phyloP scores from a whole-genome alignment of 2,888 invertebrate genomes.

The Zhuqinia jingwanae region DNA sequence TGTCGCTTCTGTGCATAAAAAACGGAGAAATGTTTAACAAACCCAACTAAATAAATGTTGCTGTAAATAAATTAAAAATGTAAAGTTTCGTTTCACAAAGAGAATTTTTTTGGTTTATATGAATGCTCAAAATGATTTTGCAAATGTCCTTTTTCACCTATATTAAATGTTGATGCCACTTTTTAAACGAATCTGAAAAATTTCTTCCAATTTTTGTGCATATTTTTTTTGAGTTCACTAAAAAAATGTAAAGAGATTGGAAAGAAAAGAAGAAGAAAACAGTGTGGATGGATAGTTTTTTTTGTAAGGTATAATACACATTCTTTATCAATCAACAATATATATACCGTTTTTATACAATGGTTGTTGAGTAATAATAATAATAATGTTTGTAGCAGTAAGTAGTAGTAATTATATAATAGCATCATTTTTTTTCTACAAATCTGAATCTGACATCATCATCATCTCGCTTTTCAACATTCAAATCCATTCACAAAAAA shows the following conservation, averaged over 20 bases:
- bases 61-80: too few relatives aligned
- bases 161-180: too few relatives aligned
- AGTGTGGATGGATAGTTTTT: neutral
- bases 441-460: conserved; percentile 29
- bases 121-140: too few relatives aligned
- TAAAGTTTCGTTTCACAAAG: too few relatives aligned
- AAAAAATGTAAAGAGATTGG: neutral
- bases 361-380: conserved; percentile 38
- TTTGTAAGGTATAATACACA: conserved; percentile 41
- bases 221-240: too few relatives aligned
- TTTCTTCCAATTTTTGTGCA: too few relatives aligned
- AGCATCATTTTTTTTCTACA: conserved; percentile 55
- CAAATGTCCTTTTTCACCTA: too few relatives aligned
- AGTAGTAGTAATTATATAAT: too few relatives aligned
- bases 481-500: conserved; percentile 47
- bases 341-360: conserved; percentile 62
- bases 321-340: conserved; percentile 66
- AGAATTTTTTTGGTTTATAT: too few relatives aligned
- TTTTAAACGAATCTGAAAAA: too few relatives aligned
- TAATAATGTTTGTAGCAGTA: neutral
- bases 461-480: neutral
- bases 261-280: neutral
- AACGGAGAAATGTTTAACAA: neutral
- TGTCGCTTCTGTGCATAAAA: conserved; percentile 46
- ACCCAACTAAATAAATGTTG: too few relatives aligned